Evolutionary conservation across 2,113 vertebrate species (phyloP).

Genomic region (Speoplatyrhinus poulsoni): DNA sequence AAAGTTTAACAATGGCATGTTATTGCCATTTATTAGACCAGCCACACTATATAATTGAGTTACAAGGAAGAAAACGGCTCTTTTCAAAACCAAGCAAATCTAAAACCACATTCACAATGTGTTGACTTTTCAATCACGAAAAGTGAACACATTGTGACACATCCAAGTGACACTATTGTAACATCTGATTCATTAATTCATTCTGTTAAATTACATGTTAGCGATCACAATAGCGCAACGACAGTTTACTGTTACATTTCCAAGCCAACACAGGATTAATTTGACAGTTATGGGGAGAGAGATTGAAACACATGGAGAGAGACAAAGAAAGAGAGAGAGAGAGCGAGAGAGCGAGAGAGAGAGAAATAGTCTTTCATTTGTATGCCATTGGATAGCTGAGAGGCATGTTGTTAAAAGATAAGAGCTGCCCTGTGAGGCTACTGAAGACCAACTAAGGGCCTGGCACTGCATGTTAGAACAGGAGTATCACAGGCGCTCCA

Average conservation of each 20-base stretch:
- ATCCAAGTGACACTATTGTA: conserved; percentile 33
- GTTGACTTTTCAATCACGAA: conserved; percentile 9
- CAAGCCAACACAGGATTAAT: conserved; percentile 67
- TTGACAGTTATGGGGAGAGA: conserved; percentile 49
- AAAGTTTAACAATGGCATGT: conserved; percentile 63
- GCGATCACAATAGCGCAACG: conserved; percentile 35
- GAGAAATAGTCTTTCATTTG: conserved; percentile 74
- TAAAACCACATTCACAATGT: conserved; percentile 10
- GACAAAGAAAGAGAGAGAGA: conserved; percentile 50
- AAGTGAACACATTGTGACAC: conserved; percentile 16
- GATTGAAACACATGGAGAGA: not conserved
- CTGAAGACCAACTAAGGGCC: conserved; percentile 65
- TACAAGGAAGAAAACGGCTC: conserved; percentile 47
- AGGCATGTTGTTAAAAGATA: conserved; percentile 79
- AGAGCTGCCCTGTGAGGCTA: conserved; percentile 73
- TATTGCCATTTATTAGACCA: conserved; percentile 61
- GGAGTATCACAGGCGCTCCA: conserved; percentile 55
- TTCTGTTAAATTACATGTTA: conserved; percentile 49
- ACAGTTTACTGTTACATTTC: conserved; percentile 42
- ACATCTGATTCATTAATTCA: conserved; percentile 26
- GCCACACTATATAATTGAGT: conserved; percentile 54
- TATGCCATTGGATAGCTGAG: conserved; percentile 72
- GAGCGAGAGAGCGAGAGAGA: conserved; percentile 10
- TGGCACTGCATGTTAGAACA: conserved; percentile 65
- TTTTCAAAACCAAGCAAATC: conserved; percentile 54